phyloP scores from a whole-genome alignment of 2,888 invertebrate genomes.

The Sarcophaga carnaria region DNA sequence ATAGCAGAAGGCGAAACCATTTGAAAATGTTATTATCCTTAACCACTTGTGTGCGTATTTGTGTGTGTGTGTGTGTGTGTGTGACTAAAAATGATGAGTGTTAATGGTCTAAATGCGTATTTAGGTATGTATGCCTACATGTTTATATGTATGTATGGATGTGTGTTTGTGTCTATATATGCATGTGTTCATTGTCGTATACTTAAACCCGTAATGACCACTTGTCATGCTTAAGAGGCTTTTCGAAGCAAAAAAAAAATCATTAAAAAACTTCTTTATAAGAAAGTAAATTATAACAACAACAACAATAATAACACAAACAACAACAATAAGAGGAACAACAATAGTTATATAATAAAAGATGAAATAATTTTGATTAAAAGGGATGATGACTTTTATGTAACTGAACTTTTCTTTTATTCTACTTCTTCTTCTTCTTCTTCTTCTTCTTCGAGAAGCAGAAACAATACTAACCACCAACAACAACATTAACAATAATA shows the following conservation, averaged over 20 bases:
- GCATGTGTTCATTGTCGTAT: conserved; percentile 22
- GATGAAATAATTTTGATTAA: conserved; percentile 48
- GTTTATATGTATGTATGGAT: conserved; percentile 13
- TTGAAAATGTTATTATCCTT: conserved; percentile 29
- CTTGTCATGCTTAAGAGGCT: conserved; percentile 57
- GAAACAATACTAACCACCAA: no score
- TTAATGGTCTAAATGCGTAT: not conserved
- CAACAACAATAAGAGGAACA: not conserved
- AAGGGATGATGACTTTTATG: conserved; percentile 27
- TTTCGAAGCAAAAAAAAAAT: conserved; percentile 43
- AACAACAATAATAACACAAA: not conserved
- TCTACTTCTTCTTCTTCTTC: no score
- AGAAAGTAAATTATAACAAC: conserved; percentile 38
- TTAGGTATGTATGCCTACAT: not conserved
- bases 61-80: not conserved
- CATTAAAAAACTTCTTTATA: conserved; percentile 49
- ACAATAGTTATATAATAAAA: not conserved
- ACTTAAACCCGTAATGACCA: conserved; percentile 59
- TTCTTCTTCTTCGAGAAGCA: no score
- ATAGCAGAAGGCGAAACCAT: not conserved
- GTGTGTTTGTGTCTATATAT: not conserved
- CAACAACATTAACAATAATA: not conserved
- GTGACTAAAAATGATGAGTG: conserved; percentile 3
- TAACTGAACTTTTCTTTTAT: conserved; percentile 4
- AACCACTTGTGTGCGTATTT: conserved; percentile 4